phyloP scores from a whole-genome alignment of 2,888 invertebrate genomes.

The Axea sp. region DNA sequence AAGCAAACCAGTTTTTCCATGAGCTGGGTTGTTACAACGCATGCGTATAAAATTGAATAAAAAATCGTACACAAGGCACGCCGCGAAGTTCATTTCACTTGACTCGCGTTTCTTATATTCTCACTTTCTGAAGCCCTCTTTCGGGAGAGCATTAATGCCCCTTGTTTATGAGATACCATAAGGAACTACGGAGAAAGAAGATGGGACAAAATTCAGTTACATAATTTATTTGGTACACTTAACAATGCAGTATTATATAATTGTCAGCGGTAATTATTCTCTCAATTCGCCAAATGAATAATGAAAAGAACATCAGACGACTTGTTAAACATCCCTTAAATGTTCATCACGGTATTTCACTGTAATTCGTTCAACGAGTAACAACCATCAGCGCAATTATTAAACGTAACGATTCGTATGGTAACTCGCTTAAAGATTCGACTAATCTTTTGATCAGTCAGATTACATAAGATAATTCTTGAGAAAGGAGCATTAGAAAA shows the following conservation, averaged over 20 bases:
- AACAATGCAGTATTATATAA: neutral
- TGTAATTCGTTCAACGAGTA: too few relatives aligned
- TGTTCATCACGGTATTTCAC: too few relatives aligned
- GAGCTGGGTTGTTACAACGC: too few relatives aligned
- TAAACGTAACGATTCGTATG: too few relatives aligned
- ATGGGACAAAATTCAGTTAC: conserved; percentile 49
- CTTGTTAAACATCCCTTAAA: too few relatives aligned
- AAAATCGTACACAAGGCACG: conserved; percentile 34
- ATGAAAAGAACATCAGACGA: too few relatives aligned
- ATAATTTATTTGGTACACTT: conserved; percentile 54
- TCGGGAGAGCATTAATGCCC: conserved; percentile 64
- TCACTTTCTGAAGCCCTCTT: conserved; percentile 53
- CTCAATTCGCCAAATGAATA: too few relatives aligned
- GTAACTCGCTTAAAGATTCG: neutral
- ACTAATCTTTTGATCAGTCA: neutral
- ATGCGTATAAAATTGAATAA: conserved; percentile 43
- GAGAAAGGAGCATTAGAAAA: conserved; percentile 11
- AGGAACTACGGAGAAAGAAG: conserved; percentile 55
- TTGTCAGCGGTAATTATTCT: too few relatives aligned
- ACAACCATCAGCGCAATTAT: too few relatives aligned
- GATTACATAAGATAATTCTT: conserved; percentile 4
- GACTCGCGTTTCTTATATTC: conserved; percentile 60
- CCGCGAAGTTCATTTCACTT: conserved; percentile 57
- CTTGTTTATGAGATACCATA: conserved; percentile 67
- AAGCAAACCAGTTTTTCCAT: too few relatives aligned